Base-by-base conservation (phyloP, 2,888 invertebrate genomes). In the Gari tellinella region DNA sequence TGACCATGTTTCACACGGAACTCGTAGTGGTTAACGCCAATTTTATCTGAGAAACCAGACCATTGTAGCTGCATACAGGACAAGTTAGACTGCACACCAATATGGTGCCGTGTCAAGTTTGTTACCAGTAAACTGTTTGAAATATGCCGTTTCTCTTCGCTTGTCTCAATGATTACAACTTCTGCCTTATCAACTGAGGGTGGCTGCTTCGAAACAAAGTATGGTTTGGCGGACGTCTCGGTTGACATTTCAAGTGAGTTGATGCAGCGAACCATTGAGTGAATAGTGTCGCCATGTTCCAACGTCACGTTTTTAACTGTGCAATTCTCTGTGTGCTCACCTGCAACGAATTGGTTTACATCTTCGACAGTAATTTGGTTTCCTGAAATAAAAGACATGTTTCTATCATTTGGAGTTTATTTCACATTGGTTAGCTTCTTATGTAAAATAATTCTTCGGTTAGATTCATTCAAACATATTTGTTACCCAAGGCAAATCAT, bases 171-270 rank as follows among this genome's bases (percentile, higher is more conserved):
- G 14, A 58, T 26, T 1, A 5, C 14, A 12, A 66, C 25, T 2
- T 17, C 23, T 23, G 66, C 65, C 12, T 26, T 14, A 19, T 31
- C 17, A 10, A 17, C 46, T 12, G 48, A 19, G 7, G 72, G 56
- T 3, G 51, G 41, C 10, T 49, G 8, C 12, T n/a, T 14, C 8
- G 53, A 31, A 4, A 72, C 53, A 15, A 31, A 40, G 2, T 62
- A n/a, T 23, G 19, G 19, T 5, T 49, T 23, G 14, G 61, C 45
- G 15, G 56, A 26, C 17, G 23, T 25, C 7, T 41, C 25, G 7
- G 62, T 51, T 14, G 31, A 3, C 1, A 72, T 26, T 62, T 66
- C 66, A 19, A 72, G 41, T 12, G 51, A 51, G 52, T 72, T 72
- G 0, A 66, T 38, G 57, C 72, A 72, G 26, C 64, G 65, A 21